Evolutionary conservation across 2,888 invertebrate species (phyloP), one percentile per base, ranked within the genome.

Genomic region (Trachelus iudaicus): DNA sequence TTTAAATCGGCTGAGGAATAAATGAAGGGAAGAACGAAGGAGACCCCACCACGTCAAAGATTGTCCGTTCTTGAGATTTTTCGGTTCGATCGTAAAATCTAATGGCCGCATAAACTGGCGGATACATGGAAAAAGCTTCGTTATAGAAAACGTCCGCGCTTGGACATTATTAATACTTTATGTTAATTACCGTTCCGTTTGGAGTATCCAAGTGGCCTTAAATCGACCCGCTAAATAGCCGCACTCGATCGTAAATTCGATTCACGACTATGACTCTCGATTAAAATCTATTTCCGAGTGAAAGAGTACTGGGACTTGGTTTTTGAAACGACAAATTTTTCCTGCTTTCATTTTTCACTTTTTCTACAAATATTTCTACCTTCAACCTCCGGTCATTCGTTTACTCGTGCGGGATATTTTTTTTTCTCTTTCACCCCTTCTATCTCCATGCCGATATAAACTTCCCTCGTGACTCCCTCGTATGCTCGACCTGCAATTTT

Each of bases 21-120:
- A 56, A 56, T 56, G 56, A 56, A 56, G 23, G 9, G 56, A 9
- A 56, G 56, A 23, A 23, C 0, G 23, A 56, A 56, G 56, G 73
- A 76, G 83, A 85, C 84, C 83, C 85, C 83, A 71, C 85, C 84
- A 82, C 83, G 84, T 85, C 85, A 23, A 56, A 56, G 56, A 56
- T 23, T 56, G 23, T 56, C 85, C 85, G 86, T 86, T 83, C 82
- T 56, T 84, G 86, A 84, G 85, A 88, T 90, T 90, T 89, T 87
- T 90, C 82, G 87, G 90, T 88, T 88, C 85, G 89, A 90, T 90
- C 91, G 89, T 91, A 90, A 91, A 91, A 90, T 89, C 88, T 89
- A 90, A 91, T 89, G 88, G 86, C 85, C 87, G 85, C 87, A 90
- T 90, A 90, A 91, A 91, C 85, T 73, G 79, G 40, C 73, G 73